These are phyloP conservation scores for Dasypogon diadema DNA, from an alignment of 2,888 invertebrate genomes.

Conservation along the genomic window DNA sequence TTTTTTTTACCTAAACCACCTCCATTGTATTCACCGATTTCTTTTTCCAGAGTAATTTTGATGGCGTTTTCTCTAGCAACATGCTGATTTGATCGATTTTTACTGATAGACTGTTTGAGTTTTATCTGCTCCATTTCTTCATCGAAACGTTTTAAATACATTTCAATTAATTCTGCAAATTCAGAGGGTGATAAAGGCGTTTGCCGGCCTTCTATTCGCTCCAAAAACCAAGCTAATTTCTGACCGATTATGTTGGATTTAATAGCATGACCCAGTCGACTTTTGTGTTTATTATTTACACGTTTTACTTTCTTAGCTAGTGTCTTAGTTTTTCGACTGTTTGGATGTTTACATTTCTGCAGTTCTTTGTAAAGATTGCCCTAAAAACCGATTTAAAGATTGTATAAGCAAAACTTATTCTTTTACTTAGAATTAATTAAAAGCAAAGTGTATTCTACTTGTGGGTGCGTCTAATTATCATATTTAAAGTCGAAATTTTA, in stretches of 20 bases:
- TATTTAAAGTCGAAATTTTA: too few relatives aligned
- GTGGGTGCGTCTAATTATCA: too few relatives aligned
- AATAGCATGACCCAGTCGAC: slow-evolving; percentile 72
- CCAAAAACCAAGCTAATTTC: slow-evolving; percentile 83
- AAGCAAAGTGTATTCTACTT: too few relatives aligned
- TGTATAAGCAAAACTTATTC: background rate
- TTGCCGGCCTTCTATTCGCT: slow-evolving; percentile 72
- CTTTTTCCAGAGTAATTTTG: slow-evolving; percentile 80
- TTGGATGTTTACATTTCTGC: slow-evolving; percentile 82
- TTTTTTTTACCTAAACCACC: slow-evolving; percentile 77
- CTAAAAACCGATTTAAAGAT: slow-evolving; percentile 61
- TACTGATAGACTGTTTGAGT: slow-evolving; percentile 80
- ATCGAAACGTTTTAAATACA: slow-evolving; percentile 76
- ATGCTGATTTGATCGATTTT: slow-evolving; percentile 79
- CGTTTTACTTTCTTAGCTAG: slow-evolving; percentile 78
- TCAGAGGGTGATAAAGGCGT: slow-evolving; percentile 73
- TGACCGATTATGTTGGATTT: slow-evolving; percentile 82
- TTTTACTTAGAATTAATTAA: too few relatives aligned
- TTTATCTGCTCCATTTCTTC: slow-evolving; percentile 84
- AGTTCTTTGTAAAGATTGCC: slow-evolving; percentile 70
- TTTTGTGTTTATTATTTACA: slow-evolving; percentile 66
- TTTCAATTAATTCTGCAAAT: slow-evolving; percentile 69
- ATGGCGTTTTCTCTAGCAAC: slow-evolving; percentile 84
- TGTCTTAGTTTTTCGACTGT: slow-evolving; percentile 84
- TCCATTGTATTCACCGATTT: slow-evolving; percentile 79